Evolutionary conservation across 2,113 vertebrate species (phyloP).

Genomic region (Atlantisia rogersi): DNA sequence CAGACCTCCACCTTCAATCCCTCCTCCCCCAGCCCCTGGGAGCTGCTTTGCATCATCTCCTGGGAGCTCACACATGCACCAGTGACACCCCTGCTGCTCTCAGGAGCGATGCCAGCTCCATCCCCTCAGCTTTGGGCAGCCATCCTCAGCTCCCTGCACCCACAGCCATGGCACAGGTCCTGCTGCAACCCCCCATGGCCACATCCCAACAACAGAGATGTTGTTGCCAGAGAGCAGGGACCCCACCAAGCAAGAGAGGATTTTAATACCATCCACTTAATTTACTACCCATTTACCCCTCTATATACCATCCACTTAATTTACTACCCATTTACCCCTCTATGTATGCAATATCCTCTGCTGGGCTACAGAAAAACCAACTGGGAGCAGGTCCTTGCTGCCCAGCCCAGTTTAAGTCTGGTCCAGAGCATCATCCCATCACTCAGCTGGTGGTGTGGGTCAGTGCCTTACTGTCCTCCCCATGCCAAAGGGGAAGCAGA

Average conservation of each 20-base stretch:
- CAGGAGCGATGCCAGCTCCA: not conserved
- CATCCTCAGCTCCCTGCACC: not conserved
- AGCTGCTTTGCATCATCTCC: not conserved
- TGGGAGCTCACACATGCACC: accelerated
- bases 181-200: not conserved
- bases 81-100: not conserved
- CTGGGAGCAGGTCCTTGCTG: not conserved
- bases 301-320: too few relatives aligned
- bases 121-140: not conserved
- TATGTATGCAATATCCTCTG: not conserved
- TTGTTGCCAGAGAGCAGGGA: not conserved
- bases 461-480: not conserved
- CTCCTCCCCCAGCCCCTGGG: not conserved
- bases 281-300: slow-evolving; percentile 6
- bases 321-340: not conserved
- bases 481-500: not conserved
- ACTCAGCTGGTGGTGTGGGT: accelerated
- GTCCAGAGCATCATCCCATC: not conserved
- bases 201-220: not conserved
- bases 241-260: not conserved
- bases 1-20: not conserved
- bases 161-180: not conserved
- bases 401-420: not conserved
- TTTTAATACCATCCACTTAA: not conserved
- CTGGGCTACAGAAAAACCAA: not conserved